phyloP scores from a whole-genome alignment of 1,140 invertebrate species.

The Lordiphosa collinella region DNA sequence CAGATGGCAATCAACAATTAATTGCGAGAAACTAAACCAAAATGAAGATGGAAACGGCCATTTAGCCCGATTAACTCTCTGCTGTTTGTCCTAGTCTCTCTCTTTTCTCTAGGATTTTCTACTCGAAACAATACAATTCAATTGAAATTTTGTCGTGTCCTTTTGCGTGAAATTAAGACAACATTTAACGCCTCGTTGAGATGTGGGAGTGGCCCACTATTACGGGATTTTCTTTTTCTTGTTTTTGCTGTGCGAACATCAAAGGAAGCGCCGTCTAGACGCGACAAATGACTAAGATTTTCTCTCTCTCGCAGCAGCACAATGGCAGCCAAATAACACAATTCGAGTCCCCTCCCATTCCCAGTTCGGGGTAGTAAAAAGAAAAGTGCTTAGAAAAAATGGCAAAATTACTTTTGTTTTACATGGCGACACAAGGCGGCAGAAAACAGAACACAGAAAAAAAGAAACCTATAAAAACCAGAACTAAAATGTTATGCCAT shows the following conservation, averaged over 20 bases:
- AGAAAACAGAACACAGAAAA: neutral
- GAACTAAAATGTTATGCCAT: conserved; percentile 68
- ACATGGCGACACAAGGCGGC: conserved; percentile 36
- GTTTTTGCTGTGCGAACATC: conserved; percentile 22
- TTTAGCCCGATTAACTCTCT: no score
- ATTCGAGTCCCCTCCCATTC: neutral
- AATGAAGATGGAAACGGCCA: no score
- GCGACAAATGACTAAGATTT: conserved; percentile 35
- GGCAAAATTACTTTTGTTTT: conserved; percentile 70
- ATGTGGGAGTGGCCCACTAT: conserved; percentile 9
- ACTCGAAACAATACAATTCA: conserved; percentile 33
- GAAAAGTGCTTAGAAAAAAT: conserved; percentile 34
- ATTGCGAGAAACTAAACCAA: no score
- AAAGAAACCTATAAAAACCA: conserved; percentile 45
- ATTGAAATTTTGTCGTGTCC: conserved; percentile 13
- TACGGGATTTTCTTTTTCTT: conserved; percentile 21
- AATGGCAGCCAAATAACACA: conserved; percentile 56
- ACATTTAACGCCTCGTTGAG: conserved; percentile 51
- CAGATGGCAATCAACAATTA: no score
- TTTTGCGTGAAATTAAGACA: conserved; percentile 57
- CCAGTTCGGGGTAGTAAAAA: no score
- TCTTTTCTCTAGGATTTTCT: neutral
- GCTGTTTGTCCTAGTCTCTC: no score
- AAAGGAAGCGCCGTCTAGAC: conserved; percentile 44
- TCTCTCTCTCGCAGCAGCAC: neutral